Evolutionary conservation across 2,113 vertebrate species (phyloP).

Genomic region (Platanista minor): DNA sequence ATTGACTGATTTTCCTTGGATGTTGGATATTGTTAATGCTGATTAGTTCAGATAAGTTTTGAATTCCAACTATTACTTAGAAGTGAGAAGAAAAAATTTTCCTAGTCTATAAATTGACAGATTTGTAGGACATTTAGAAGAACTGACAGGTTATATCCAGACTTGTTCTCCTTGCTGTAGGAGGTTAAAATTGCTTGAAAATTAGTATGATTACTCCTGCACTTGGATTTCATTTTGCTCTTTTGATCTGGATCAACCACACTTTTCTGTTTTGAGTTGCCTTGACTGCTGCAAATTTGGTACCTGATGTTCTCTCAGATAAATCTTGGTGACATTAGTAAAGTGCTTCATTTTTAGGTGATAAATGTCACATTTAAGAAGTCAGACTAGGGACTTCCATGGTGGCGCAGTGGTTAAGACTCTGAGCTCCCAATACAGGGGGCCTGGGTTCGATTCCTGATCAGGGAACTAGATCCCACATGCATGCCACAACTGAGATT

Average conservation of each 20-base stretch:
- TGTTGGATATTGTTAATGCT: background rate
- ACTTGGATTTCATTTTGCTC: background rate
- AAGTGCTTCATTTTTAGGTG: background rate
- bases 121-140: background rate
- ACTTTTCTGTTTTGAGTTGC: background rate
- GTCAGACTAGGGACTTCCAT: too few relatives aligned
- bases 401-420: too few relatives aligned
- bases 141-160: background rate
- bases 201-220: background rate
- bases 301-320: background rate
- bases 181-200: background rate
- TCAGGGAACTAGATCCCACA: too few relatives aligned
- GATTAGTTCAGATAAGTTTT: background rate
- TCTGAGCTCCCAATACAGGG: too few relatives aligned
- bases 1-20: background rate
- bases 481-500: too few relatives aligned
- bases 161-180: background rate
- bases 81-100: background rate
- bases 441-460: too few relatives aligned
- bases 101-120: background rate
- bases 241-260: background rate
- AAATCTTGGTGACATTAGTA: background rate
- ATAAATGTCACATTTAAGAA: background rate
- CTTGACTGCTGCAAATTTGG: background rate
- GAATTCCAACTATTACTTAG: background rate